phyloP scores from a whole-genome alignment of 1,140 invertebrate species.

The Colletes gigas region DNA sequence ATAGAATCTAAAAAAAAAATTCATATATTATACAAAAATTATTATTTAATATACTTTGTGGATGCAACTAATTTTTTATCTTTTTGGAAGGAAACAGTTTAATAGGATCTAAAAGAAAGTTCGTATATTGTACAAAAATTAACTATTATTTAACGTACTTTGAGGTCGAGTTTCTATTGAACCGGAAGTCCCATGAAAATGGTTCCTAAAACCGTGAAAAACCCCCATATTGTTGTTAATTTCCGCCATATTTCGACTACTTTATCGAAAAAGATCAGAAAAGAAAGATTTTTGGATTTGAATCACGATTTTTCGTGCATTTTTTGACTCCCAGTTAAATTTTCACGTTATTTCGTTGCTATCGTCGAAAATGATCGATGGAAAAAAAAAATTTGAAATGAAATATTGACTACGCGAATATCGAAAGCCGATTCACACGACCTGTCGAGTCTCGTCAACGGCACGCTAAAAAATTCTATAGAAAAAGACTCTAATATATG shows the following conservation, averaged over 20 bases:
- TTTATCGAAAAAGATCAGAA: neutral
- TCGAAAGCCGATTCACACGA: constrained; percentile 41
- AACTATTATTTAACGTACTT: no score
- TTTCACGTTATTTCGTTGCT: constrained; percentile 38
- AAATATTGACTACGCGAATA: neutral
- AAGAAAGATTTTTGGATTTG: no score
- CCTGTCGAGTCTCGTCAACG: constrained; percentile 34
- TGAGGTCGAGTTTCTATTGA: no score
- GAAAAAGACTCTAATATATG: constrained; percentile 32
- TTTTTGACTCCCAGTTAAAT: no score
- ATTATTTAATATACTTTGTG: no score
- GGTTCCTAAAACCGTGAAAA: neutral
- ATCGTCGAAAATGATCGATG: constrained; percentile 64
- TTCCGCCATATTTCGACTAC: neutral
- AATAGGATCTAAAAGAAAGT: no score
- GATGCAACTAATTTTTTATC: no score
- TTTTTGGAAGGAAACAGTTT: no score
- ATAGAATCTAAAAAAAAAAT: no score
- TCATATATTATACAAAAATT: no score
- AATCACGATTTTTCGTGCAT: neutral
- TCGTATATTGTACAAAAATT: no score
- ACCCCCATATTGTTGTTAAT: neutral
- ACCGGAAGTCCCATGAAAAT: neutral
- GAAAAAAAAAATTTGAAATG: neutral
- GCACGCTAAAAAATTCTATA: constrained; percentile 27